Base-by-base conservation (phyloP, 2,797 vertebrate species). In the Remorina albescens region DNA sequence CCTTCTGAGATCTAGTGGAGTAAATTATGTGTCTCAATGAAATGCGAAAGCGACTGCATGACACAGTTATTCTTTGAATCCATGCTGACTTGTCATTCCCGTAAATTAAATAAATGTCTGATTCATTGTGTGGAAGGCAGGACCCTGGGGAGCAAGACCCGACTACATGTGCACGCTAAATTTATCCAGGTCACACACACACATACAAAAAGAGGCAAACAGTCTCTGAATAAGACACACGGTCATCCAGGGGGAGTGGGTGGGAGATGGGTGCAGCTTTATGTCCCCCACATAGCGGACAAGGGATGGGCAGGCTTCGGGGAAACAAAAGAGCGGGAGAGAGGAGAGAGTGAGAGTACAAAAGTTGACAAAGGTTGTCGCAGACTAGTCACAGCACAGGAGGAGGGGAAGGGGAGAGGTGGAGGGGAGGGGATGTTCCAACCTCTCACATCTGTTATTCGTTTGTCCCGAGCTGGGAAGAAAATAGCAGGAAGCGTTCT, bases 401-500 rank as follows among this genome's bases (percentile, higher is more conserved):
- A 87, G 86, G 80, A 84, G 73, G 81, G 76, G 79, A 91, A 95
- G 93, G 93, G 92, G 94, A 94, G 93, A 94, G 91, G 94, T 91
- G 91, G 93, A 90, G 93, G 93, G 92, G 94, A 94, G 94, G 94
- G 93, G 54, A 42, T 65, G 82, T 87, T 96, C 96, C 95, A 95
- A 94, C 94, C 94, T 94, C 94, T 95, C 95, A 96, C 97, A 98
- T 98, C 97, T 98, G 97, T 95, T 96, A 96, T 96, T 96, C 95
- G 95, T 98, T 98, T 98, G 96, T 97, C 94, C 96, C 90, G 95
- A 95, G 95, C 95, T 96, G 95, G 95, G 95, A 96, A 96, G 96
- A 96, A 95, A 96, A 96, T 95, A 92, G 96, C 97, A 98, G 97
- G 97, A 98, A 97, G 96, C 94, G 93, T 97, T 97, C 95, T 95